phyloP scores from a whole-genome alignment of 2,113 vertebrate genomes.

The Hypanus sabinus region DNA sequence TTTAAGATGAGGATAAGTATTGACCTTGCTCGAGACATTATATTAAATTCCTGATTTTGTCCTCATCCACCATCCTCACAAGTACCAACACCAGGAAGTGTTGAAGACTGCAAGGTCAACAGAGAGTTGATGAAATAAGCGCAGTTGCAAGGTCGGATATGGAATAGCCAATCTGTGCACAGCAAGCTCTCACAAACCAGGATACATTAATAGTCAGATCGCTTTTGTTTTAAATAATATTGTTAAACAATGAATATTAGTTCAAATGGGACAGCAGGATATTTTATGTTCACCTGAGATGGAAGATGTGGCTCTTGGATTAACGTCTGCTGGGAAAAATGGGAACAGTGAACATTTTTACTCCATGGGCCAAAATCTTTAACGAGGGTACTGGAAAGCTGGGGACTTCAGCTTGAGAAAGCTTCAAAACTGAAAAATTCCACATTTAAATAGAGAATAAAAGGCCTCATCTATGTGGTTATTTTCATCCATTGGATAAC shows the following conservation, averaged over 20 bases:
- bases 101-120: background rate
- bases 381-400: no score
- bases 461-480: background rate
- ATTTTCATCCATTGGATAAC: background rate
- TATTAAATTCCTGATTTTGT: background rate
- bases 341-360: no score
- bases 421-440: no score
- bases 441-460: no score
- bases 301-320: background rate
- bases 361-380: no score
- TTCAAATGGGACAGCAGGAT: no score
- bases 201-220: background rate
- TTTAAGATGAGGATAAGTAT: no score
- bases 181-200: background rate
- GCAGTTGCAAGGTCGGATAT: background rate
- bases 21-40: no score
- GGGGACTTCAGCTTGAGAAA: no score
- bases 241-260: background rate
- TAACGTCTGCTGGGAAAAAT: background rate
- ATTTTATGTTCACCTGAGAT: background rate
- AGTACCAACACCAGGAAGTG: background rate
- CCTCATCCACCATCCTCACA: no score
- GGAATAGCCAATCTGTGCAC: background rate
- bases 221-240: background rate
- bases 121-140: no score